Evolutionary conservation across 2,888 invertebrate species (phyloP).

Genomic region (Masnerella sp.): DNA sequence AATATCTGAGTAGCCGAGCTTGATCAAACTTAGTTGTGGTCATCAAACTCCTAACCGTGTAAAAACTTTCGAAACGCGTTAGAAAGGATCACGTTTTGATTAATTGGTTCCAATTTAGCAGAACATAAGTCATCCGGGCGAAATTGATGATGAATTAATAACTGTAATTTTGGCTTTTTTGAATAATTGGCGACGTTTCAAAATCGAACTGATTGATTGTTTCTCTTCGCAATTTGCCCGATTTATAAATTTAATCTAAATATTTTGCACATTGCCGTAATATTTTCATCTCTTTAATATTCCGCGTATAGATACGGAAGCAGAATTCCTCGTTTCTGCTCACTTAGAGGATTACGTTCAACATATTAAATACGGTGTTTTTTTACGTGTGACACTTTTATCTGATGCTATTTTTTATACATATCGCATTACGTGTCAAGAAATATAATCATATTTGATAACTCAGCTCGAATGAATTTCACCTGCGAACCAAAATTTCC

Average conservation of each 20-base stretch:
- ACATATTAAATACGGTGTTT: slow-evolving; percentile 17
- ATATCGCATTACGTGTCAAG: slow-evolving; percentile 30
- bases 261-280: neutral
- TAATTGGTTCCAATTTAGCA: neutral
- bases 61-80: slow-evolving; percentile 15
- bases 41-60: slow-evolving; percentile 21
- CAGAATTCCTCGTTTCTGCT: slow-evolving; percentile 8
- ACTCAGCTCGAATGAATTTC: neutral
- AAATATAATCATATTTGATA: slow-evolving; percentile 22
- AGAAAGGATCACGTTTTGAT: neutral
- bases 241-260: too few species aligned
- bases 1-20: slow-evolving; percentile 1
- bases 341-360: slow-evolving; percentile 7
- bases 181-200: too few species aligned
- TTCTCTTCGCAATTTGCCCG: too few species aligned
- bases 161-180: too few species aligned
- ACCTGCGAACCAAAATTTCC: too few species aligned
- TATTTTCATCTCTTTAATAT: slow-evolving; percentile 1
- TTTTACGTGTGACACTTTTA: slow-evolving; percentile 22
- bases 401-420: slow-evolving; percentile 32
- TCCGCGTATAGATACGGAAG: neutral
- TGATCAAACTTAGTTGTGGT: slow-evolving; percentile 20
- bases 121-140: too few species aligned
- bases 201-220: too few species aligned
- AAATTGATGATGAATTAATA: too few species aligned